Evolutionary conservation across 2,797 vertebrate species (phyloP).

Genomic region (Nyctalus aviator): DNA sequence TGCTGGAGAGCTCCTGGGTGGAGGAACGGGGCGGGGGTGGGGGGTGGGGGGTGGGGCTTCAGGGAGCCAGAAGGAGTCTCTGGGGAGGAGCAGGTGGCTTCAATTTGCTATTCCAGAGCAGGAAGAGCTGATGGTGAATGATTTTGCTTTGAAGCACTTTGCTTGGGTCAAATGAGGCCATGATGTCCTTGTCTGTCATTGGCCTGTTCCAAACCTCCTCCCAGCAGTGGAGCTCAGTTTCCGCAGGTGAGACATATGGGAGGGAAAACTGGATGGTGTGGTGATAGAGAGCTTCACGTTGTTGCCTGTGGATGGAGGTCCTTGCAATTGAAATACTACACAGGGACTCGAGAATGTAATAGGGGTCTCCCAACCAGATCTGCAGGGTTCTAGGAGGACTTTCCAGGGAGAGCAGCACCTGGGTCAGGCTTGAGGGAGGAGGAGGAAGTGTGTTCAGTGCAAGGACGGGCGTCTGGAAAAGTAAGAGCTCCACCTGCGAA

Average conservation of each 20-base stretch:
- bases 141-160: not conserved
- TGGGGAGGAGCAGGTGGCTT: not conserved
- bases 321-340: not conserved
- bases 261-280: not conserved
- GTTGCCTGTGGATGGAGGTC: not conserved
- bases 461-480: not conserved
- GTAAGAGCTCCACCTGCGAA: not conserved
- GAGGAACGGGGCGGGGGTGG: not conserved
- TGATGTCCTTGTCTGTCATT: not conserved
- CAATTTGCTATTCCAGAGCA: not conserved
- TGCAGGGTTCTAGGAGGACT: not conserved
- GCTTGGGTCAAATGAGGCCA: not conserved
- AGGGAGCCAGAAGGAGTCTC: not conserved
- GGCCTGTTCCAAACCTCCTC: not conserved
- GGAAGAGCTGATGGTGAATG: not conserved
- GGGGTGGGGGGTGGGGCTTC: too few relatives aligned
- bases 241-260: not conserved
- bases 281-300: not conserved
- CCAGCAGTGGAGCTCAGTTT: not conserved
- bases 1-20: not conserved
- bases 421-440: not conserved
- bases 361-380: not conserved
- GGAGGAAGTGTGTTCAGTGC: not conserved
- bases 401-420: not conserved
- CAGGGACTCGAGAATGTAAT: not conserved